These are phyloP conservation scores for Triplophysa rosa DNA, from an alignment of 2,113 vertebrate species.

Conservation along the genomic window DNA sequence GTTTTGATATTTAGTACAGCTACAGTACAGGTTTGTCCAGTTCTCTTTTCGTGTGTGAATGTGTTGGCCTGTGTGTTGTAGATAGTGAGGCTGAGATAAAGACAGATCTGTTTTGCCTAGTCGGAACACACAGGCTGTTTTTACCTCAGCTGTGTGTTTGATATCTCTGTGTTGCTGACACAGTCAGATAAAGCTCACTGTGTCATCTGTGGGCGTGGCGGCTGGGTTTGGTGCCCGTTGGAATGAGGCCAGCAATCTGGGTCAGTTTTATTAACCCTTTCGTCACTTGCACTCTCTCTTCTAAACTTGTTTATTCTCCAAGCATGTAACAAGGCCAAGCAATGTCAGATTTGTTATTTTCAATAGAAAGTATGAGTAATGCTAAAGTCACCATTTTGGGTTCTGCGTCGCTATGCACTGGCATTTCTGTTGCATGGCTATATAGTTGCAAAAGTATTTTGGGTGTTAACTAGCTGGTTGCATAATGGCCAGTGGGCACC, in stretches of 20 bases:
- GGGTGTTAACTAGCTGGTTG: no score
- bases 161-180: not conserved
- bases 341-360: no score
- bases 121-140: not conserved
- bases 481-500: no score
- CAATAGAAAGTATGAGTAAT: no score
- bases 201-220: constrained; percentile 1
- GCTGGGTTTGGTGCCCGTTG: constrained; percentile 5
- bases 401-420: no score
- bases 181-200: constrained; percentile 16
- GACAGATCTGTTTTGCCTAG: not conserved
- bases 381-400: not conserved
- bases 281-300: not conserved
- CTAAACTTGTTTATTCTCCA: not conserved
- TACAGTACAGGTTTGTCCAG: constrained; percentile 26
- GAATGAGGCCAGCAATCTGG: constrained; percentile 33
- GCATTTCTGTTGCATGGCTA: no score
- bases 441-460: no score
- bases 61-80: not conserved
- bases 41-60: constrained; percentile 1
- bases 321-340: not conserved
- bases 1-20: constrained; percentile 14
- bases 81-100: constrained; percentile 2
- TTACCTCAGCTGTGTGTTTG: not conserved
- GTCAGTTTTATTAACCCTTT: constrained; percentile 26